phyloP scores from a whole-genome alignment of 30 jellyfish, hydroid and myxozoan genomes.

The Aurelia sp. region DNA sequence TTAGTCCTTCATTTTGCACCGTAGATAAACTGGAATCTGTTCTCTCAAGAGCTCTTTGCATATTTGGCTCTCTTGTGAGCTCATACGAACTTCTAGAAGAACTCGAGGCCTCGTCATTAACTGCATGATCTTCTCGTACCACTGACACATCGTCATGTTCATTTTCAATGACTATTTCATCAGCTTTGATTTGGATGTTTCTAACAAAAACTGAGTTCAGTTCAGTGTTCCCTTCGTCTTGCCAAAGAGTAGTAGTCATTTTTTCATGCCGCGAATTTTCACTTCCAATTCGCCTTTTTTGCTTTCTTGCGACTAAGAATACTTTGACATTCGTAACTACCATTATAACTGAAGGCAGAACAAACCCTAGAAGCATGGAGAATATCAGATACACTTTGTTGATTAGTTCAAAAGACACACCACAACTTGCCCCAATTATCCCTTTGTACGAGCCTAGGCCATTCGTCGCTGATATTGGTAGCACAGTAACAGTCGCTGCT shows the following conservation, averaged over 20 bases:
- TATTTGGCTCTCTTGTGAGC: no score
- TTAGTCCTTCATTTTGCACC: no score
- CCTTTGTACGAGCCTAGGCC: constrained; percentile 27
- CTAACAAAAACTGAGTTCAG: neutral
- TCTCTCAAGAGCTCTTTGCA: no score
- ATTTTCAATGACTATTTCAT: no score
- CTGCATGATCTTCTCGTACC: no score
- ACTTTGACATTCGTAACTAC: constrained; percentile 36
- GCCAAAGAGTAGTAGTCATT: no score
- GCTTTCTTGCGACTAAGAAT: constrained; percentile 28
- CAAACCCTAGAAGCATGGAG: neutral
- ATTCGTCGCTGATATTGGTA: constrained; percentile 25
- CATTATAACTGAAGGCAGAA: constrained; percentile 7
- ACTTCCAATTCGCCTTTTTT: neutral
- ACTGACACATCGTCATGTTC: no score
- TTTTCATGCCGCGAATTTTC: neutral
- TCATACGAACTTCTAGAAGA: no score
- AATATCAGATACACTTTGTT: constrained; percentile 8
- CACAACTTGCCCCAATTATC: constrained; percentile 25
- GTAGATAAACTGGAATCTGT: no score
- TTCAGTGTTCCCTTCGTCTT: no score
- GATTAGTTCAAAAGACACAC: constrained; percentile 9
- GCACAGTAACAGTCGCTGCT: neutral
- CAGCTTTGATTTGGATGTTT: no score
- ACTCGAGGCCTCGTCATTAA: no score